Conservation (phyloP, 2,113 vertebrate species). For the Oriolus oriolus region DNA sequence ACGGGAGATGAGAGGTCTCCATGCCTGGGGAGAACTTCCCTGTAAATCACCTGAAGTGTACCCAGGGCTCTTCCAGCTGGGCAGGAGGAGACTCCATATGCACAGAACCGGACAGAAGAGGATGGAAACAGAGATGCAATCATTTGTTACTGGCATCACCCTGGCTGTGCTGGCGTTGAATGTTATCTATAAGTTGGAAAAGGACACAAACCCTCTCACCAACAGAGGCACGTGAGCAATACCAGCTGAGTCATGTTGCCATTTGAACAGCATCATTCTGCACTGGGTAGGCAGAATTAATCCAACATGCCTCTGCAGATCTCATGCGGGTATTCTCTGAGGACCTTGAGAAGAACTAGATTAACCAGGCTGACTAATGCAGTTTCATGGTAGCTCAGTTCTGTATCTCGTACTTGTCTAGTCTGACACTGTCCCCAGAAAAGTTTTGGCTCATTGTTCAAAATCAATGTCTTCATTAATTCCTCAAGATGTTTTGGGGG, state of each 20-base stretch:
- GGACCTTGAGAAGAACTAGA: background rate
- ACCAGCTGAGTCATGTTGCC: background rate
- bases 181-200: accelerated
- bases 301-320: background rate
- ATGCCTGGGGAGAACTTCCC: accelerated
- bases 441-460: background rate
- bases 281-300: background rate
- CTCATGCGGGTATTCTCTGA: background rate
- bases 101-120: background rate
- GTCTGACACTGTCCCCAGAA: background rate
- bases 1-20: background rate
- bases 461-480: background rate
- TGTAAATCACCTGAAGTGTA: accelerated
- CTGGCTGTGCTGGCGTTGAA: accelerated
- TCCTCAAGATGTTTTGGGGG: background rate
- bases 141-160: accelerated
- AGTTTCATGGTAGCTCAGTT: background rate
- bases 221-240: accelerated
- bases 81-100: background rate
- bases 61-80: background rate
- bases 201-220: background rate
- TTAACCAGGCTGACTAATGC: background rate
- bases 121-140: background rate
- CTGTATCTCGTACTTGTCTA: background rate
- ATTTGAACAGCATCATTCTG: background rate